phyloP scores from a whole-genome alignment of 2,797 vertebrate species.

The Xenopus petersii region DNA sequence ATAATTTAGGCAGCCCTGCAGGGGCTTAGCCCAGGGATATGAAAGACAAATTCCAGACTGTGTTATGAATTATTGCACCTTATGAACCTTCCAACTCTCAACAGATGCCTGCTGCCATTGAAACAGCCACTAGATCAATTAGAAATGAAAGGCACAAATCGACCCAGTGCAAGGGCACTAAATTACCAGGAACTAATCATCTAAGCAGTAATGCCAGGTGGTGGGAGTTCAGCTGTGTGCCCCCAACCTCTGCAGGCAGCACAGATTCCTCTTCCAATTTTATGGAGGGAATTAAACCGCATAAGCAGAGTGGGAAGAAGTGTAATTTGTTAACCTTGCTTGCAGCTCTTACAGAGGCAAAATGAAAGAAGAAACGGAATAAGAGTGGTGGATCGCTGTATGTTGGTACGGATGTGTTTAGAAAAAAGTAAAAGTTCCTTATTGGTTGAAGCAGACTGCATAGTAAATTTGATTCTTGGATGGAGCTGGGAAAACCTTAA shows the following conservation, averaged over 20 bases:
- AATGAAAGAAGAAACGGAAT: slow-evolving; percentile 2
- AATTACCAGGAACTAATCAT: slow-evolving; percentile 71
- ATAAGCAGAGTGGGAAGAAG: slow-evolving; percentile 36
- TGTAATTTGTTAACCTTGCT: slow-evolving; percentile 48
- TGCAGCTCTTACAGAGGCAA: background rate
- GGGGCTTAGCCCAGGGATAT: slow-evolving; percentile 72
- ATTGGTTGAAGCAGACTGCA: background rate
- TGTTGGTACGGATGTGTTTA: background rate
- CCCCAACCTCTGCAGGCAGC: slow-evolving; percentile 44
- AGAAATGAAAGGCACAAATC: slow-evolving; percentile 63
- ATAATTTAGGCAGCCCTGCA: slow-evolving; percentile 71
- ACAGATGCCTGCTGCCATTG: slow-evolving; percentile 66
- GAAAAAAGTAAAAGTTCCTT: background rate
- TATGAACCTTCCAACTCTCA: slow-evolving; percentile 60
- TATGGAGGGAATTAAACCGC: slow-evolving; percentile 24
- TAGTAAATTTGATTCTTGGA: no score
- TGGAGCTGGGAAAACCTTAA: no score
- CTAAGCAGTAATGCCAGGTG: slow-evolving; percentile 61
- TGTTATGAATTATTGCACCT: slow-evolving; percentile 67
- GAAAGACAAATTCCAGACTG: slow-evolving; percentile 75
- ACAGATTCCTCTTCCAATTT: slow-evolving; percentile 32
- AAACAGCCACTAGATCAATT: slow-evolving; percentile 65
- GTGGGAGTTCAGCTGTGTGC: slow-evolving; percentile 53
- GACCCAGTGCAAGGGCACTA: slow-evolving; percentile 64
- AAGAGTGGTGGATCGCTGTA: background rate